A percentile compares a stretch with the other conserved stretches of the same genome.
Evolutionary conservation across 2,113 vertebrate species (phyloP).

Genomic region (Anarrhichthys ocellatus): DNA sequence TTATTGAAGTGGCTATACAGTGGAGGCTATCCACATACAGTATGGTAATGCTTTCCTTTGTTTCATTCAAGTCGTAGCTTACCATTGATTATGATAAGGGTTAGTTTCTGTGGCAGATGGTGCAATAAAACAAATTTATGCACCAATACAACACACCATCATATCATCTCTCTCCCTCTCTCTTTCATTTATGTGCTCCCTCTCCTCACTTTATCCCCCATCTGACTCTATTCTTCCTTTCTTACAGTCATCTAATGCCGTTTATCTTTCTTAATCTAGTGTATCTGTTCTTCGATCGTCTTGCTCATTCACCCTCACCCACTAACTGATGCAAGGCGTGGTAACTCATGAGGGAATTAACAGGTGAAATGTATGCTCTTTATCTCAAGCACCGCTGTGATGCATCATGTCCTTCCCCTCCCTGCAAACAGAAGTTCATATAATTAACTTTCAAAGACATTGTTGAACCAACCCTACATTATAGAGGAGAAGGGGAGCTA

Average conservation of each 20-base stretch:
- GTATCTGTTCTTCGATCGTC: conserved; percentile 61
- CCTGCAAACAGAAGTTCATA: conserved; percentile 63
- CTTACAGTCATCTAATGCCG: conserved; percentile 40
- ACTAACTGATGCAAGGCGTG: conserved; percentile 68
- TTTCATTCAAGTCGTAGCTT: conserved; percentile 46
- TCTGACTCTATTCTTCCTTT: conserved; percentile 11
- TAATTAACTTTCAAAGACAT: conserved; percentile 70
- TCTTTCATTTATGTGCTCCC: conserved; percentile 26
- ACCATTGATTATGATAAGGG: conserved; percentile 46
- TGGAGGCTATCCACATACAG: conserved; percentile 29
- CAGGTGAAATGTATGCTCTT: conserved; percentile 62
- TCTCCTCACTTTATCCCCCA: conserved; percentile 10
- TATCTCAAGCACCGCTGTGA: conserved; percentile 48
- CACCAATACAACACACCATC: conserved; percentile 16
- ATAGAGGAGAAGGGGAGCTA: conserved; percentile 51
- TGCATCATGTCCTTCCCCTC: conserved; percentile 12
- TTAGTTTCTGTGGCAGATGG: conserved; percentile 46
- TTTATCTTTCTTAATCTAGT: conserved; percentile 68
- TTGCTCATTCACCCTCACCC: conserved; percentile 30
- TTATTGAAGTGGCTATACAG: conserved; percentile 32
- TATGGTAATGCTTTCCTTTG: conserved; percentile 41
- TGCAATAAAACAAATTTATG: conserved; percentile 59
- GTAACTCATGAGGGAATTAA: conserved; percentile 65
- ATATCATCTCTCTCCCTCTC: conserved; percentile 30
- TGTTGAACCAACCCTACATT: conserved; percentile 55